Base-by-base conservation (phyloP, 1,140 invertebrate species). In the Drosophila dunni region DNA sequence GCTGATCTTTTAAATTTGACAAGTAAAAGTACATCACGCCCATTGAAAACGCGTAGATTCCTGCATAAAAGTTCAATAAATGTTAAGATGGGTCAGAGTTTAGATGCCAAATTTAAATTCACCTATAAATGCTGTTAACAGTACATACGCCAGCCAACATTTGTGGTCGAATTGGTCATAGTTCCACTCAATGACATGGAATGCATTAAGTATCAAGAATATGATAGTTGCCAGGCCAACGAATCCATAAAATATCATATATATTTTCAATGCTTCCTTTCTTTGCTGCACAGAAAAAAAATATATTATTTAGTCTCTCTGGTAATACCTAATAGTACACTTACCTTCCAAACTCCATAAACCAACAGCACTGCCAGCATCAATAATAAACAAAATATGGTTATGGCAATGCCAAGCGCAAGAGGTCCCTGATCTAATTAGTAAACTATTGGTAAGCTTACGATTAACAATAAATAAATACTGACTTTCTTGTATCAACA, bases 121-220 rank as follows among this genome's bases (percentile, higher is more conserved):
- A 54, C 62, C 62, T 20, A n/a, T 9, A 33, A 51, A 63, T 20
- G 34, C 0, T 2, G 34, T 10, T 3, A 8, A 1, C 2, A 51
- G 3, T 8, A 40, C 1, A 15, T 40, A 13, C 0, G 36, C 8
- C 8, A 13, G 0, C 61, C 61, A 63, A 24, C 38, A 42, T 8
- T 24, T 57, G 9, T 42, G 5, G 7, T n/a, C 7, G 0, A 38
- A 10, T 3, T n/a, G 7, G 29, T 9, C 13, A 3, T 20, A 7
- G 36, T 15, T 9, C 53, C 54, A 58, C 1, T 44, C 11, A 44
- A 58, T 58, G 9, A 44, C 1, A 10, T 58, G 17, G 56, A 58
- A 58, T 13, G 56, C 40, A 33, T 44, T 44, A 7, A 58, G 40
- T 29, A 20, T 8, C 17, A 58, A 29, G 9, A 56, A 40, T 7